These are phyloP conservation scores for Samia ricini DNA, from an alignment of 1,140 invertebrate species.

Conservation along the genomic window DNA sequence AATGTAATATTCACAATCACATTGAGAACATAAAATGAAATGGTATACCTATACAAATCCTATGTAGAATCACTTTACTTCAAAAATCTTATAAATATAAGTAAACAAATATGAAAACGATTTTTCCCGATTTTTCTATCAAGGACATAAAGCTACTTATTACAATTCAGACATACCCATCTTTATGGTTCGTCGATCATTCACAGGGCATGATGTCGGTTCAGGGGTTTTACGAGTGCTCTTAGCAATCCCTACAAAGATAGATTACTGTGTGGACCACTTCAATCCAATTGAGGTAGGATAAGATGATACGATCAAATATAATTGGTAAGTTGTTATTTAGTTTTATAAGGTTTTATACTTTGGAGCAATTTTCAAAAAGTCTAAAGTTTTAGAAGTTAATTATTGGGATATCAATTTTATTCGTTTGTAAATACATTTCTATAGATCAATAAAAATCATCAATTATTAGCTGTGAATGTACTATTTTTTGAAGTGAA, in stretches of 20 bases:
- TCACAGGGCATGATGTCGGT: conserved; percentile 9
- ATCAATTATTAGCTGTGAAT: no score
- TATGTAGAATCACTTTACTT: no score
- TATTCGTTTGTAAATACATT: no score
- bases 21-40: no score
- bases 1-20: no score
- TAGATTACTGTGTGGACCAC: conserved; percentile 5
- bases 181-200: conserved; percentile 12
- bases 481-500: no score
- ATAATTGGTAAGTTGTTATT: not conserved
- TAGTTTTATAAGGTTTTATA: not conserved
- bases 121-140: not conserved
- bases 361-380: no score
- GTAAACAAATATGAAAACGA: not conserved
- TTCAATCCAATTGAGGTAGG: conserved; percentile 11
- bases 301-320: not conserved
- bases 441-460: no score
- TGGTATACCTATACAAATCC: no score
- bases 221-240: conserved; percentile 6
- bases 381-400: no score
- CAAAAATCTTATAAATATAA: not conserved
- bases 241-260: conserved; percentile 13
- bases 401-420: no score
- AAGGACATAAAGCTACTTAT: not conserved
- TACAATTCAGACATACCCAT: conserved; percentile 1